Evolutionary conservation across 2,797 vertebrate species (phyloP), one percentile per base, ranked within the genome.

Genomic region (Sphaeramia orbicularis): DNA sequence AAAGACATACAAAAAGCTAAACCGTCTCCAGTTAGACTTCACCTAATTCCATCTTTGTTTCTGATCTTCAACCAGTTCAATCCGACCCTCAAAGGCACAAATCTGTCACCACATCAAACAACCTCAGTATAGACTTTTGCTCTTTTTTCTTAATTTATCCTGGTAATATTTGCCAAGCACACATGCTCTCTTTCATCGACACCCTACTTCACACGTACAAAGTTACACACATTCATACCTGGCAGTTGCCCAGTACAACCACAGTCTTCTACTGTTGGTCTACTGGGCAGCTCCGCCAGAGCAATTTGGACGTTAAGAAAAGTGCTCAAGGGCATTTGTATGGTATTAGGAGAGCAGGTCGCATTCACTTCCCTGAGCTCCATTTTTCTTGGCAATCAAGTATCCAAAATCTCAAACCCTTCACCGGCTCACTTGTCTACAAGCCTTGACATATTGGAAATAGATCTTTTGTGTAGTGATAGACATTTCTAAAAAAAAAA

Each of bases 151-250:
- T 78, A 63, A 85, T 87, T 90, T 87, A 89, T 87, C 84, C 80
- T 60, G 58, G 81, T 81, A 76, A 76, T 89, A 84, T 91, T 92
- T 92, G 83, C 88, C 83, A 78, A 77, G 78, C 76, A 88, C 89
- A 90, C 82, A 89, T 65, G 58, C 82, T 71, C 61, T 76, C 86
- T 89, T 89, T 89, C 77, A 87, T 90, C 80, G 74, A 84, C 73
- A 65, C 74, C 65, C 71, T 53, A 48, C 75, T 81, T 84, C 78
- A 78, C 85, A 82, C 71, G 27, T 71, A 81, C 83, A 89, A 60
- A 82, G 73, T 85, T 78, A 85, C 71, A 80, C 87, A 85, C 84
- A 89, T 86, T 71, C 70, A 69, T 71, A 64, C 12, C 70, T 80
- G 78, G 76, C 78, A 49, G 80, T 79, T 58, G 55, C 83, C 85